Percentiles rank a stretch among this genome's conserved stretches.
These are phyloP conservation scores for Leontocebus nigricollis DNA, from an alignment of 2,797 vertebrate species.

Conservation along the genomic window DNA sequence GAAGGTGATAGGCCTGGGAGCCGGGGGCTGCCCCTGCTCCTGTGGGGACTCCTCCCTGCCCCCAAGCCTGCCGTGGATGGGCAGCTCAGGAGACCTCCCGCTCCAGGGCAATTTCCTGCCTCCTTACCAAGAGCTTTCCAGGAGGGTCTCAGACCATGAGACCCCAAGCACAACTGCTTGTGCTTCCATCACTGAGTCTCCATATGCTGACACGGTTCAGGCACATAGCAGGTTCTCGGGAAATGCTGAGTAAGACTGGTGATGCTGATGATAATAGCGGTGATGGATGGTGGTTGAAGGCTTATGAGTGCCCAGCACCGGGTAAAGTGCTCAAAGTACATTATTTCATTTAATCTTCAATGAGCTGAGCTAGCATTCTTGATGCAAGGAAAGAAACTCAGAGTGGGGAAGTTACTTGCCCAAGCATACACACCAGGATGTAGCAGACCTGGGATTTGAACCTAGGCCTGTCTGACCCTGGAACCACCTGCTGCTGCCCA, in stretches of 20 bases:
- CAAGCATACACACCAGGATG: accelerated
- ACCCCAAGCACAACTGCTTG: neutral
- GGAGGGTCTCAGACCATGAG: neutral
- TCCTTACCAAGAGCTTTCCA: neutral
- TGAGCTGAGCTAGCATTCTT: accelerated
- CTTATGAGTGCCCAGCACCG: accelerated
- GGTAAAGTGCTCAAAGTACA: neutral
- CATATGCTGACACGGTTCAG: neutral
- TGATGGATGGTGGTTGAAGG: neutral
- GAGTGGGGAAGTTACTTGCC: neutral
- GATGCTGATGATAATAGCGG: neutral
- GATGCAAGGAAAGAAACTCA: neutral
- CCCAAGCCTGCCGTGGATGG: neutral
- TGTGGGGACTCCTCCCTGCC: too few species aligned
- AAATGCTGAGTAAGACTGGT: accelerated
- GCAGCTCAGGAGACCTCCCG: too few species aligned
- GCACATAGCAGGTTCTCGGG: neutral
- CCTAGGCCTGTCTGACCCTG: neutral
- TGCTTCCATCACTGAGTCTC: neutral
- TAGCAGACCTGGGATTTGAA: neutral
- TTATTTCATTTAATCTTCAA: accelerated
- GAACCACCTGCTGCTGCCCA: neutral
- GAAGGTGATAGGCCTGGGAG: neutral
- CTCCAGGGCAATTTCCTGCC: neutral
- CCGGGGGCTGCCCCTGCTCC: neutral